Conservation (phyloP, 2,113 vertebrate genomes). For the Daboia siamensis region DNA sequence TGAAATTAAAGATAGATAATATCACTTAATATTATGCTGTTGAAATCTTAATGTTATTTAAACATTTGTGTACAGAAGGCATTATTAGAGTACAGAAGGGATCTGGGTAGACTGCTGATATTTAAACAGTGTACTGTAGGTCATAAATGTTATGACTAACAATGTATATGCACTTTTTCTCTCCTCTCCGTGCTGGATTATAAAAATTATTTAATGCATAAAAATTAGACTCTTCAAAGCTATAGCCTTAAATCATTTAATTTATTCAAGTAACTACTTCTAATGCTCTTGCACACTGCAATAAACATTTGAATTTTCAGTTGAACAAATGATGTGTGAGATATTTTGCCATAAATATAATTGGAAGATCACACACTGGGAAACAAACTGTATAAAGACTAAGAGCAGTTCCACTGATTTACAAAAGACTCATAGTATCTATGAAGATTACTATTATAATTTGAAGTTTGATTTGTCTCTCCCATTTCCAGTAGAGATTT, state of each 20-base stretch:
- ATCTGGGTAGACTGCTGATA: conserved; percentile 35
- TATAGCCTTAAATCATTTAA: conserved; percentile 58
- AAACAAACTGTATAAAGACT: background rate
- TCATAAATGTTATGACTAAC: conserved; percentile 37
- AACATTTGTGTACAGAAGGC: conserved; percentile 14
- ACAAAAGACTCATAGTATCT: background rate
- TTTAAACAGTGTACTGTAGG: conserved; percentile 33
- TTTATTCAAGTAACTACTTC: conserved; percentile 57
- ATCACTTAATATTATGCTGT: conserved; percentile 9
- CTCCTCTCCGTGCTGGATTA: conserved; percentile 48
- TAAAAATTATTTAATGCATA: conserved; percentile 48
- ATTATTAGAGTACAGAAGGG: conserved; percentile 19
- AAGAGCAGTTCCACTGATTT: background rate
- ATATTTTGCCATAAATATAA: conserved; percentile 30
- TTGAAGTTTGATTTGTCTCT: conserved; percentile 19
- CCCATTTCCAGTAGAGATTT: background rate
- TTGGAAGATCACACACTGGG: conserved; percentile 6
- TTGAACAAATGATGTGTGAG: conserved; percentile 54
- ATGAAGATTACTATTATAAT: conserved; percentile 12
- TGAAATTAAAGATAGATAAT: background rate
- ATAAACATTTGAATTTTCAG: conserved; percentile 57
- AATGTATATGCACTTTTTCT: conserved; percentile 40
- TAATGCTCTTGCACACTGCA: conserved; percentile 44
- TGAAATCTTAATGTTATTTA: conserved; percentile 37
- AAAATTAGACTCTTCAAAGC: conserved; percentile 58